Base-by-base conservation (phyloP, 2,888 invertebrate genomes). In the Bembecia ichneumoniformis region DNA sequence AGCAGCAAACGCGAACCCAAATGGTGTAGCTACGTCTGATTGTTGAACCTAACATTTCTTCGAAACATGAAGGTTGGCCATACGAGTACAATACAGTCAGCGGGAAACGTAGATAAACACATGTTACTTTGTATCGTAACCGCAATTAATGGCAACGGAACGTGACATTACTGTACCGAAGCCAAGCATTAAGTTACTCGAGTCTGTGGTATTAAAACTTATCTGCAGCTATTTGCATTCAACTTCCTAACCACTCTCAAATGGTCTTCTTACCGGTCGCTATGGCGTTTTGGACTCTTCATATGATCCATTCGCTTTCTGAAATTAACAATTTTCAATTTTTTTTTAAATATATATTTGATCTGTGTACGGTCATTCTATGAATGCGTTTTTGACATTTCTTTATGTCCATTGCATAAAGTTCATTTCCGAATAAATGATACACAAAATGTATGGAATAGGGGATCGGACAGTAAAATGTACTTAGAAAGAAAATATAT, bases 151-250 rank as follows among this genome's bases (percentile, higher is more conserved):
- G 77, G 73, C 75, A 76, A 77, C 76, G 74, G 77, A 82, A 86
- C 86, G 86, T 86, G 86, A 84, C 84, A 82, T 86, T 82, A 86
- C 82, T 71, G 66, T 68, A 74, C 68, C 75, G 77, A 77, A 83
- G 82, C 78, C 72, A 64, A 63, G 68, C 78, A 86, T 87, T 87
- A 82, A 70, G 70, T 65, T 66, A 63, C 71, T 62, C 73, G 59
- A 74, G 72, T 74, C 77, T 62, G n/a, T n/a, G 66, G 74, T 78
- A 87, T 87, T 87, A 86, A 83, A 82, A 83, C 79, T 84, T 86
- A 84, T 86, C 84, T 82, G 74, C 69, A 74, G 81, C 74, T 77
- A 81, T 82, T 82, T 83, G 80, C 80, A 81, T 83, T 82, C 73
- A 59, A 84, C 83, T 86, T 84, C 87, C 84, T 82, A 82, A 80